Percentiles rank a stretch among this genome's conserved stretches.
phyloP scores from a whole-genome alignment of 2,797 vertebrate genomes.

The Lophotriccus pileatus region DNA sequence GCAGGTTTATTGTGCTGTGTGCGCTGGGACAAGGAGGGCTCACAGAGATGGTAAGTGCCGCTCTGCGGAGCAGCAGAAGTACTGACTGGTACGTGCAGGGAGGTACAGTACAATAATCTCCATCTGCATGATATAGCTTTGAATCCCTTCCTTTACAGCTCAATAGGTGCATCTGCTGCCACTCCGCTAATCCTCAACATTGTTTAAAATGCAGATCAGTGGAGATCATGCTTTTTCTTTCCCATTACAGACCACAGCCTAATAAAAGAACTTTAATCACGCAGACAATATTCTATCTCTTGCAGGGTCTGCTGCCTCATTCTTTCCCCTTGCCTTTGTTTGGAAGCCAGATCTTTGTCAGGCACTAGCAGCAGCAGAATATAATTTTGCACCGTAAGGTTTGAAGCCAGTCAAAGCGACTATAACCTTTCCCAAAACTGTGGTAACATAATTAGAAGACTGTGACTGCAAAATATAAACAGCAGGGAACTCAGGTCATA shows the following conservation, averaged over 20 bases:
- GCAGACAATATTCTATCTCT: conserved; percentile 11
- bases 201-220: conserved; percentile 63
- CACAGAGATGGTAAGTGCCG: neutral
- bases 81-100: neutral
- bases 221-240: conserved; percentile 16
- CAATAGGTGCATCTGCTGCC: conserved; percentile 57
- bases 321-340: conserved; percentile 51
- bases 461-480: neutral
- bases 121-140: conserved; percentile 28
- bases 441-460: neutral
- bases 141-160: conserved; percentile 43
- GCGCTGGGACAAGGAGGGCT: neutral
- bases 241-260: neutral
- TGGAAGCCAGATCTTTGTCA: conserved; percentile 15
- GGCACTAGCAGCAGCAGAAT: neutral
- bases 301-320: conserved; percentile 28
- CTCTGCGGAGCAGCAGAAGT: neutral
- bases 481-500: neutral
- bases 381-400: neutral
- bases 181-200: conserved; percentile 48
- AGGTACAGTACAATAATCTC: conserved; percentile 15
- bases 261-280: conserved; percentile 53
- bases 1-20: neutral
- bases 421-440: neutral
- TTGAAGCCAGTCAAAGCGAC: neutral